Evolutionary conservation across 37 sponge, comb jelly and placozoan species (phyloP), one percentile per base, ranked within the genome.

Genomic region (Chondrilla cf. caribensis): DNA sequence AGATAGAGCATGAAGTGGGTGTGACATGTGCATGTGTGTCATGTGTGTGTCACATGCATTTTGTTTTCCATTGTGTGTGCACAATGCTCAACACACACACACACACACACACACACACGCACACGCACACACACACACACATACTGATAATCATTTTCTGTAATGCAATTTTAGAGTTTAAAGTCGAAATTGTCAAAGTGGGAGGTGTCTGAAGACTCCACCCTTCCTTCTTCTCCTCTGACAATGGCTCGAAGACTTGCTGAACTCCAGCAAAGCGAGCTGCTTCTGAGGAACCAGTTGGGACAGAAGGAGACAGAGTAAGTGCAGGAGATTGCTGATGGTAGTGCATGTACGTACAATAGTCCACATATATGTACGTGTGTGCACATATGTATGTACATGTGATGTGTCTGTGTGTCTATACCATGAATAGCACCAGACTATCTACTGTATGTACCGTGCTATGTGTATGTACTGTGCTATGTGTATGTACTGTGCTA

Each of bases 191-290:
- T 73, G 40, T 37, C 76, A 15, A 73, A 73, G 43, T 73, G 76
- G 76, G 76, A 73, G 43, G 76, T 24, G 44, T 38, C 76, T 15
- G 44, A 42, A 3, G 41, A 39, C 36, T 73, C 76, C 41, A 2
- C 43, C 15, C 44, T 73, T n/a, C 76, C 76, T 40, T 37, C 76
- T 24, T 73, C 76, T 8, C 76, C 76, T 8, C 43, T 38, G 24
- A 40, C 76, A 6, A 73, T 73, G 76, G 76, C 41, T 38, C 76
- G 44, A n/a, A 31, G 36, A 22, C 44, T 89, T 33, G 64, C 79
- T 26, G 79, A 79, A 54, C 83, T 89, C 38, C 90, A 85, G 58
- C 77, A 82, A 22, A 82, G 43, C 25, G 90, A 89, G 78, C 24
- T 82, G 28, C 47, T 89, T 21, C 39, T 77, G 19, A 7, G 76